Conservation (phyloP, 2,797 vertebrate species). For the Hydrolagus colliei region DNA sequence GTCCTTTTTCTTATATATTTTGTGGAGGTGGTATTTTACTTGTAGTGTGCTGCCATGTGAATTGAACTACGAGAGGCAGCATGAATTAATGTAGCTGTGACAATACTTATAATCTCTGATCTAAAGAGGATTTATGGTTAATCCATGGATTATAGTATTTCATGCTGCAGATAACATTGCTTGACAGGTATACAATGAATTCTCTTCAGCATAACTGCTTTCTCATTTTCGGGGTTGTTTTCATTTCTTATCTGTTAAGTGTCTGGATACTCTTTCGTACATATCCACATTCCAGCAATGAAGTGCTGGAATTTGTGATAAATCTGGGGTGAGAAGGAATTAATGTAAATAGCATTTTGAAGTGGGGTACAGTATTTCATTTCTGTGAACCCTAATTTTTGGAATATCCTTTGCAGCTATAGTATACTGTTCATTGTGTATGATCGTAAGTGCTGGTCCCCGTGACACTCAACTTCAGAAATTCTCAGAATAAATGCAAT, state of each 20-base stretch:
- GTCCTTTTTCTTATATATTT: not conserved
- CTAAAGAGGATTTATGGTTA: conserved; percentile 63
- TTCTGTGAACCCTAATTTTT: not conserved
- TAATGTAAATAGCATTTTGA: not conserved
- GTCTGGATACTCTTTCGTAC: conserved; percentile 52
- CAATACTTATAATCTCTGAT: conserved; percentile 67
- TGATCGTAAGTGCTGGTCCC: too few relatives aligned
- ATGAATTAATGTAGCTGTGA: not conserved
- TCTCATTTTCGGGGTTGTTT: conserved; percentile 38
- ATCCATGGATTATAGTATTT: conserved; percentile 75
- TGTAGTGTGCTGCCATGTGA: not conserved
- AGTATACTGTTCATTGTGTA: not conserved
- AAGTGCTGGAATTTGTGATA: conserved; percentile 53
- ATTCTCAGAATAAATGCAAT: not conserved
- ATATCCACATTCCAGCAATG: conserved; percentile 60
- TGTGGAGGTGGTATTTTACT: too few relatives aligned
- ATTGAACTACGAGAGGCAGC: not conserved
- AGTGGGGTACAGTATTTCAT: not conserved
- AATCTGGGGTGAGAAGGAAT: conserved; percentile 43
- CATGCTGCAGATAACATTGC: conserved; percentile 67
- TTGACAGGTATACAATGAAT: conserved; percentile 72
- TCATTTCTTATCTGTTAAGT: conserved; percentile 64
- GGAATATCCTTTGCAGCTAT: not conserved
- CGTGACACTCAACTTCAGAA: not conserved
- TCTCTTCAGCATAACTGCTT: conserved; percentile 51